Base-by-base conservation (phyloP, 2,113 vertebrate genomes). In the Elgaria multicarinata region DNA sequence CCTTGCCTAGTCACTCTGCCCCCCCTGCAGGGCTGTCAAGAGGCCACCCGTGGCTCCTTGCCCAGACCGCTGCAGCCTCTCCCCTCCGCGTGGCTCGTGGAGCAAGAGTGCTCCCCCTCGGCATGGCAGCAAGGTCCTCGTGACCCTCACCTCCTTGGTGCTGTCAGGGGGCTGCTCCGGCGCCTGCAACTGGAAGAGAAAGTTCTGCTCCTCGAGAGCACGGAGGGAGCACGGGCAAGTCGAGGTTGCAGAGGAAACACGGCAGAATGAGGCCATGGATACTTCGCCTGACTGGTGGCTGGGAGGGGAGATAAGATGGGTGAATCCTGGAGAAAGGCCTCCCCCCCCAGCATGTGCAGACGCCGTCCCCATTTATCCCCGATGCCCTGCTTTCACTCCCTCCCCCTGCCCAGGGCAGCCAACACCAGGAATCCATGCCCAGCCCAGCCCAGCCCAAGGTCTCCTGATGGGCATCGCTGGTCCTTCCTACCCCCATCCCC, bases 281-380 rank as follows among this genome's bases (percentile, higher is more conserved):
- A 98, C 96, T 89, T 98, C 98, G 0, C 98, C 98, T 0, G 98
- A 98, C 88, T 98, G 98, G 93, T 98, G 98, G 97, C 98, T 98
- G 94, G 31, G 31, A 1, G 2, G 74, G 0, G 0, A 2, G 62
- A 77, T 50, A 33, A 89, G 76, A 85, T 0, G n/a, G 4, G 26
- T 0, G n/a, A 64, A 13, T 20, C 50, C 26, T 6, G 1, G n/a
- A 42, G 26, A 46, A 42, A 26, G 44, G 36, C 10, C 22, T 4
- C 50, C 50, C 50, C 50, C n/a, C 22, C 46, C 46, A 50, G 36
- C 16, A 18, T 18, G 0, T 33, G 13, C 14, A 55, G 46, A 39
- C 75, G 5, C 46, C 18, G 46, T n/a, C n/a, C 9, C 79, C 20
- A 2, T 39, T 4, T 2, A 22, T 12, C 22, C 78, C n/a, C n/a